These are phyloP conservation scores for Campylomormyrus numenius DNA, from an alignment of 2,113 vertebrate species.

Conservation along the genomic window DNA sequence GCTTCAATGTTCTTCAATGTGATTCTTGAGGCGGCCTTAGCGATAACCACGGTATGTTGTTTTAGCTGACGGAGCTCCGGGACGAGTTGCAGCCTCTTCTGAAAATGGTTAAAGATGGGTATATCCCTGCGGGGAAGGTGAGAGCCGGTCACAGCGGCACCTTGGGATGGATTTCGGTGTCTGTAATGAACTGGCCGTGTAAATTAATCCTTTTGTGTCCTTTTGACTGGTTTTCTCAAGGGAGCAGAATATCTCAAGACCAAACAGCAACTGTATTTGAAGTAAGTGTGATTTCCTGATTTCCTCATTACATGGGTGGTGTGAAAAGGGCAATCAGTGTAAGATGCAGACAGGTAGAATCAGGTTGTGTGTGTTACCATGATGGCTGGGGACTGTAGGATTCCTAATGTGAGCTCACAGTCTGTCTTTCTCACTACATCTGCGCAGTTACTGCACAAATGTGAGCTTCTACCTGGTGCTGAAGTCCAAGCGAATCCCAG, in stretches of 20 bases:
- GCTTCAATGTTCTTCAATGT: neutral
- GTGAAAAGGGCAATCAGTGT: neutral
- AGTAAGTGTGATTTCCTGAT: slow-evolving; percentile 50
- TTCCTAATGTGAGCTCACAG: neutral
- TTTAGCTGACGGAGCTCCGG: slow-evolving; percentile 71
- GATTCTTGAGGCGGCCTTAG: neutral
- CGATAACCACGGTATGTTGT: slow-evolving; percentile 7
- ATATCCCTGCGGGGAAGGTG: slow-evolving; percentile 75
- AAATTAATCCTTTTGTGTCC: neutral
- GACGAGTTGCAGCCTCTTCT: slow-evolving; percentile 82
- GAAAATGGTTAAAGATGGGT: slow-evolving; percentile 67
- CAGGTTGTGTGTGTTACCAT: neutral
- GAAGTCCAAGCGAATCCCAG: slow-evolving; percentile 77
- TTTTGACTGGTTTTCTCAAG: slow-evolving; percentile 33
- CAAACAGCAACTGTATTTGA: slow-evolving; percentile 88
- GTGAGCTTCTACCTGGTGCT: slow-evolving; percentile 91
- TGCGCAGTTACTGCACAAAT: slow-evolving; percentile 80
- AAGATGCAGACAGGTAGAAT: neutral
- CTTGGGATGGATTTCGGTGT: neutral
- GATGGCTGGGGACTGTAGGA: neutral
- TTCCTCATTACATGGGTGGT: neutral
- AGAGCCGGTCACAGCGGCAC: neutral
- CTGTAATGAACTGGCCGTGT: neutral
- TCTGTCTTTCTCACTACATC: neutral
- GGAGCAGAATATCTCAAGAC: slow-evolving; percentile 78